Percentiles rank a stretch among this genome's conserved stretches.
These are phyloP conservation scores for Thalassarche chlororhynchos DNA, from an alignment of 2,113 vertebrate species.

Conservation along the genomic window DNA sequence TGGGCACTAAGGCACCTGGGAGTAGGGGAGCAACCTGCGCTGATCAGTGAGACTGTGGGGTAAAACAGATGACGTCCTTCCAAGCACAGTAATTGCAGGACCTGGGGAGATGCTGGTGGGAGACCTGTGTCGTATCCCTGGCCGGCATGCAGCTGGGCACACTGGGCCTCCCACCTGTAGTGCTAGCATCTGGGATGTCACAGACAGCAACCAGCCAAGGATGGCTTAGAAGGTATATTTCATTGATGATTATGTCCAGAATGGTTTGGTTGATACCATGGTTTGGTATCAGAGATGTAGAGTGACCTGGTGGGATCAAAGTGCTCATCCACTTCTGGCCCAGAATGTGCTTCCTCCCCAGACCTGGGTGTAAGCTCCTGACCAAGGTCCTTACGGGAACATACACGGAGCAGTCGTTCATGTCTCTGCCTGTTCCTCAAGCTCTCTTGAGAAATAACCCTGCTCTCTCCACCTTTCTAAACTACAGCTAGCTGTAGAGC, in stretches of 20 bases:
- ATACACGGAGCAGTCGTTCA: background rate
- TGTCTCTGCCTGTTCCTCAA: background rate
- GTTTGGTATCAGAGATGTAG: background rate
- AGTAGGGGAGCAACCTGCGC: background rate
- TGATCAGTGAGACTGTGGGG: background rate
- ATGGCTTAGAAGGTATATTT: background rate
- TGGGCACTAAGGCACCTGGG: background rate
- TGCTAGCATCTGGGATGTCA: background rate
- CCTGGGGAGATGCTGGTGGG: background rate
- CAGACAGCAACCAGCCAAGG: background rate
- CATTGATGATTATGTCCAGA: background rate
- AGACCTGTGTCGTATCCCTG: background rate
- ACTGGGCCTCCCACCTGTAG: background rate
- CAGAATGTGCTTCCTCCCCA: background rate
- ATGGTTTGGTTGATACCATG: background rate
- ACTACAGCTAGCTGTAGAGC: background rate
- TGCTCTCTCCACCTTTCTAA: background rate
- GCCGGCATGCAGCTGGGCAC: background rate
- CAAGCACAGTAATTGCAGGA: background rate
- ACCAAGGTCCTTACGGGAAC: background rate
- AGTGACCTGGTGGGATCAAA: background rate
- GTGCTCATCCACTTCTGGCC: background rate
- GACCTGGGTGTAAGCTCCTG: background rate
- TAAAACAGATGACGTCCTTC: background rate
- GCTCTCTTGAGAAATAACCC: background rate